Conservation (phyloP, 2,113 vertebrate genomes). For the Geococcyx californianus region DNA sequence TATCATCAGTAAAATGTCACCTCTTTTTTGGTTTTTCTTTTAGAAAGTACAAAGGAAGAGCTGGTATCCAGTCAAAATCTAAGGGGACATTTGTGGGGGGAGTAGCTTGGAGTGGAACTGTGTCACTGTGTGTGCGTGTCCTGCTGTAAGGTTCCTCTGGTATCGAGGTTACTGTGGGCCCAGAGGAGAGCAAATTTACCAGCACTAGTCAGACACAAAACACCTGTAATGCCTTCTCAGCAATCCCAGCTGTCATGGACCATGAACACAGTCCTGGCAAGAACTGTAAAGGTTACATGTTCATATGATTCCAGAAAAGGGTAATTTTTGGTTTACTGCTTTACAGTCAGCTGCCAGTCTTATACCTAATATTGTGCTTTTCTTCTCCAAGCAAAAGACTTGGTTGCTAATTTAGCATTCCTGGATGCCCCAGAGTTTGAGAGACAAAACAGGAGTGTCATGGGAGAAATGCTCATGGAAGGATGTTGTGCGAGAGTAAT, state of each 20-base stretch:
- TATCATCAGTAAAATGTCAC: neutral
- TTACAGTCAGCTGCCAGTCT: neutral
- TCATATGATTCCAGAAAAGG: neutral
- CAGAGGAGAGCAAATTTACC: neutral
- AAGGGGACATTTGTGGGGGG: neutral
- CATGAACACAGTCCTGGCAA: neutral
- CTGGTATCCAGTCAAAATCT: neutral
- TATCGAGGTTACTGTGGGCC: neutral
- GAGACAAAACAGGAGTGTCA: neutral
- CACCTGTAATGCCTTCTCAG: neutral
- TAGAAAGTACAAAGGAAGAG: neutral
- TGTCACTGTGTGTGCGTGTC: neutral
- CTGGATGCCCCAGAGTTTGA: neutral
- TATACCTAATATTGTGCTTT: neutral
- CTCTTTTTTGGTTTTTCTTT: neutral
- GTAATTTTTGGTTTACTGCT: neutral
- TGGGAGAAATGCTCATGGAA: neutral
- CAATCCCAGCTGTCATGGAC: neutral
- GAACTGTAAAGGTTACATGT: rapidly evolving
- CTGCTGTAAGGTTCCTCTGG: neutral
- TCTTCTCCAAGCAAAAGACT: neutral
- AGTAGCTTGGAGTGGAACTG: neutral
- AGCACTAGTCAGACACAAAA: neutral
- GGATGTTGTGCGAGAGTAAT: neutral
- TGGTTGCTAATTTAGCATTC: neutral